Base-by-base conservation (phyloP, 2,888 invertebrate genomes). In the Anarsia innoxiella region DNA sequence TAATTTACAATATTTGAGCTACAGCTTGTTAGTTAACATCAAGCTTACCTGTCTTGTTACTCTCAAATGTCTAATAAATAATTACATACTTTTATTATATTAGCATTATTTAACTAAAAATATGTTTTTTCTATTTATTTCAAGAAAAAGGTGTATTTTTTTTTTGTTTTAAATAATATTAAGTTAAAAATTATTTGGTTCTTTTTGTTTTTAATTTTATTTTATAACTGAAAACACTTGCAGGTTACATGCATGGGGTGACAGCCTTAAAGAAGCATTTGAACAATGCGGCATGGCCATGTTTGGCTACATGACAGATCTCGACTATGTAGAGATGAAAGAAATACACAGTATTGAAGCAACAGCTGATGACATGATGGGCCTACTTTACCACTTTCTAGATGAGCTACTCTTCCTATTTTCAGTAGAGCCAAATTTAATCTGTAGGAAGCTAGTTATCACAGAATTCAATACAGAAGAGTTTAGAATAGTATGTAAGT, bases 221-320 rank as follows among this genome's bases (percentile, higher is more conserved):
- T 19, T 3, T 19, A 19, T 19, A 19, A 19, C 3, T 5, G 6
- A 19, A 19, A 6, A 19, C 41, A 19, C 23, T 31, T 74, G 41
- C 72, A 95, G 95, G 70, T 78, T 97, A 44, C 97, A 97, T 69
- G 89, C 95, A 37, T 98, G 98, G 98, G 99, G 99, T 14, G 87
- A 91, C 41, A 90, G 88, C 33, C 65, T 98, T 35, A 86, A 89
- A 60, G 97, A 98, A 80, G 92, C 97, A 0, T 98, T 96, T 74
- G 97, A 98, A 67, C 97, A 97, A 79, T 94, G 94, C 59, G 97
- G 94, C 4, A 90, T 95, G 70, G 94, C 96, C 1, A 98, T 99
- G 98, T 99, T 95, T 83, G 96, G 92, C 1, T 99, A 99, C 71
- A 99, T 99, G 95, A 99, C 98, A 1, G 96, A 96, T 46, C 75